These are phyloP conservation scores for Stenodera caucasica DNA, from an alignment of 2,888 invertebrate species.

Conservation along the genomic window DNA sequence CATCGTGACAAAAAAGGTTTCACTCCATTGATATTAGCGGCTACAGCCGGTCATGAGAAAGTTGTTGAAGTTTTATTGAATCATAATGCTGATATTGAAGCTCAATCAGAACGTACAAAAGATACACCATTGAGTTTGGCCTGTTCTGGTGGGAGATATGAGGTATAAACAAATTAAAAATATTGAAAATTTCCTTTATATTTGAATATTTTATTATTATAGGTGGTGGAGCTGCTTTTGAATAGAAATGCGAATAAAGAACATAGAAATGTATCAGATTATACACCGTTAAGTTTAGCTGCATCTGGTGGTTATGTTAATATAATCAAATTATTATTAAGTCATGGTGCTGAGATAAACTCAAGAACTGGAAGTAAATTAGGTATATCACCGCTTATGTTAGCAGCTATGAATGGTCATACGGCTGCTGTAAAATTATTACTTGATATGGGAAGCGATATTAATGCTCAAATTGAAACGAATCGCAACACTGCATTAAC, in stretches of 20 bases:
- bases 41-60: constrained; percentile 92
- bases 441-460: constrained; percentile 97
- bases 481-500: constrained; percentile 98
- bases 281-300: constrained; percentile 97
- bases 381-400: constrained; percentile 98
- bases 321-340: constrained; percentile 91
- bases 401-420: constrained; percentile 99
- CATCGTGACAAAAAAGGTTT: constrained; percentile 98
- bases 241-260: constrained; percentile 93
- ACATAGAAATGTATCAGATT: constrained; percentile 98
- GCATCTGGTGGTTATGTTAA: constrained; percentile 99
- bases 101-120: constrained; percentile 98
- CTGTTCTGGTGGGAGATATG: constrained; percentile 96
- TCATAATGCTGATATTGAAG: constrained; percentile 96
- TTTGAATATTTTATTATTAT: too few species aligned
- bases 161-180: constrained; percentile 57
- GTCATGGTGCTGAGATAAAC: constrained; percentile 97
- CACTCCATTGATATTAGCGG: constrained; percentile 94
- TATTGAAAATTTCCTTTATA: too few species aligned
- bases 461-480: constrained; percentile 99
- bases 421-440: constrained; percentile 92
- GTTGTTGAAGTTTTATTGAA: constrained; percentile 92
- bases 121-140: constrained; percentile 97
- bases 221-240: constrained; percentile 86
- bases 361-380: constrained; percentile 95